A percentile compares a stretch with the other conserved stretches of the same genome.
These are phyloP conservation scores for Venustaconcha ellipsiformis DNA, from an alignment of 1,140 invertebrate genomes.

Conservation along the genomic window DNA sequence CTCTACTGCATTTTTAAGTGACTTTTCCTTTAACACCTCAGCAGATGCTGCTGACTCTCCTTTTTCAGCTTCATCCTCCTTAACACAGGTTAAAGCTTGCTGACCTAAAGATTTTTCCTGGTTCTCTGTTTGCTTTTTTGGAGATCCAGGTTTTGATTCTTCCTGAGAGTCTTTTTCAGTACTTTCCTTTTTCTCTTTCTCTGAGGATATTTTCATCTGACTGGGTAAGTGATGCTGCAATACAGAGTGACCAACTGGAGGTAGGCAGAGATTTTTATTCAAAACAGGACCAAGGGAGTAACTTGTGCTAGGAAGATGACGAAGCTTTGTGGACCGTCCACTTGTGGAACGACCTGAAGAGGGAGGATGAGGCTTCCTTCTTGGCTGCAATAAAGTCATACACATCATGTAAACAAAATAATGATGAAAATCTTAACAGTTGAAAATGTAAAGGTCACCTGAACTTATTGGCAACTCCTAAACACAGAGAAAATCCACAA, in stretches of 20 bases:
- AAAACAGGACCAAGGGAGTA: conserved; percentile 36
- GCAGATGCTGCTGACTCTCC: not conserved
- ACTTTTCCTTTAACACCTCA: not conserved
- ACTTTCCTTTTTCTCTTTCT: conserved; percentile 3
- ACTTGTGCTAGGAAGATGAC: conserved; percentile 45
- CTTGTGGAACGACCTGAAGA: conserved; percentile 49
- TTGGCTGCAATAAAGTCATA: conserved; percentile 40
- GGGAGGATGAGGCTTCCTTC: conserved; percentile 59
- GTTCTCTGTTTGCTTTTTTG: not conserved
- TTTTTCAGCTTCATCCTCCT: conserved; percentile 20
- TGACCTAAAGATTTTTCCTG: not conserved
- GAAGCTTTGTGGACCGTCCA: conserved; percentile 38
- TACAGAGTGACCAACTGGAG: conserved; percentile 62
- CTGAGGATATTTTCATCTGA: conserved; percentile 12
- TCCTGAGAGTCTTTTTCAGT: conserved; percentile 2
- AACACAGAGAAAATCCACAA: no score
- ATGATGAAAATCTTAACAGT: not conserved
- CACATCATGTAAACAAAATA: no score
- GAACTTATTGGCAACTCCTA: no score
- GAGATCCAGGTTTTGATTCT: not conserved
- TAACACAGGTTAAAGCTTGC: conserved; percentile 30
- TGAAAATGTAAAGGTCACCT: no score
- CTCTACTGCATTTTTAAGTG: conserved; percentile 5
- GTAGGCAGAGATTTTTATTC: conserved; percentile 64
- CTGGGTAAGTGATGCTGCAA: no score